phyloP scores from a whole-genome alignment of 2,113 vertebrate species.

The human (Homo sapiens) region DNA sequence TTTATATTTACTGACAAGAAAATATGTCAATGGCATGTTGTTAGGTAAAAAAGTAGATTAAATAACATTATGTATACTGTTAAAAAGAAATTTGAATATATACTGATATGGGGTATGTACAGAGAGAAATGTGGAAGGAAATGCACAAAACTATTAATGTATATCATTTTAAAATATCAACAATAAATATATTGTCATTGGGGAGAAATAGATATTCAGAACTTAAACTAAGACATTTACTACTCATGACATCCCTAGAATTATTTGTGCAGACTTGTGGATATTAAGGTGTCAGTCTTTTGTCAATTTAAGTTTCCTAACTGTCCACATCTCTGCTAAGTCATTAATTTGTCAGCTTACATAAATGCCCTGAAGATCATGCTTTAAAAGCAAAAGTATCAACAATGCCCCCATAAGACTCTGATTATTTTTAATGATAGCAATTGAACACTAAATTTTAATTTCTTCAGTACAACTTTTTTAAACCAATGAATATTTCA shows the following conservation, averaged over 20 bases:
- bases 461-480: background rate
- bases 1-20: background rate
- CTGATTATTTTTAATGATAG: background rate
- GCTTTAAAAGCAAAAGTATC: constrained; percentile 23
- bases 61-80: background rate
- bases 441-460: background rate
- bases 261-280: background rate
- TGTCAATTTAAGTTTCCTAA: background rate
- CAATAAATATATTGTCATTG: background rate
- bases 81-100: background rate
- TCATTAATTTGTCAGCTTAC: constrained; percentile 7
- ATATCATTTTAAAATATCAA: background rate
- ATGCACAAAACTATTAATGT: background rate
- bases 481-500: background rate
- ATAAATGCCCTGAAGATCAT: background rate
- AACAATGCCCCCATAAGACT: background rate
- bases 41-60: background rate
- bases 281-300: background rate
- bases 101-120: background rate
- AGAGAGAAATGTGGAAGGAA: background rate
- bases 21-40: background rate
- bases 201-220: background rate
- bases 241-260: background rate
- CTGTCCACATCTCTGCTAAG: background rate
- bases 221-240: background rate